Evolutionary conservation across 1,140 invertebrate species (phyloP), one percentile per base, ranked within the genome.

Genomic region (Helicoverpa armigera): DNA sequence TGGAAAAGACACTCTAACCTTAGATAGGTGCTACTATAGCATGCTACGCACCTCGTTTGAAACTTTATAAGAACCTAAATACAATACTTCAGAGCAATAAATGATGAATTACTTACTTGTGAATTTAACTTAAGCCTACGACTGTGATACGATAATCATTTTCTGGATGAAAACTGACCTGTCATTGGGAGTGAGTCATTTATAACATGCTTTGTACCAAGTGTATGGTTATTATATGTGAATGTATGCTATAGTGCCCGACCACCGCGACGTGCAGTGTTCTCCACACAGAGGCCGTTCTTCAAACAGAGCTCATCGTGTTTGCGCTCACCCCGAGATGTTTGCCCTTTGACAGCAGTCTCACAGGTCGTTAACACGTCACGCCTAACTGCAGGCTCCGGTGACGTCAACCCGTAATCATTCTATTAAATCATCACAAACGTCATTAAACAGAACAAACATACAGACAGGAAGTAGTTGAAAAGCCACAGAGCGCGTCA

Each of bases 271-370:
- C 23, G 60, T 53, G 9, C 18, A 48, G 7, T 63, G 58, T 60
- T 75, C 13, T 65, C 65, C 89, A 89, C 87, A 91, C 90, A 87
- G 90, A 87, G 91, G 88, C 87, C 87, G 50, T 83, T 84, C 43
- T 18, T 83, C 87, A 93, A 92, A 94, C 90, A 94, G 58, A n/a
- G 73, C 76, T 75, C 81, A 80, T 77, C 48, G 13, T 90, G 91
- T 91, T 89, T 88, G 82, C 85, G 75, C 73, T 86, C 54, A 80
- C 84, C 79, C 86, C 83, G 74, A 80, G 75, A 82, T 94, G 91
- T 94, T 94, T 94, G 86, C 87, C 87, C 89, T 94, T 93, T 94
- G 93, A 93, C 93, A 94, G 91, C 92, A 93, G 87, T 93, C 92
- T 93, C 92, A 93, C 93, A 92, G 92, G 90, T 93, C 90, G 88